Evolutionary conservation across 1,140 invertebrate genomes (phyloP).

Genomic region (Penaeus japonicus): DNA sequence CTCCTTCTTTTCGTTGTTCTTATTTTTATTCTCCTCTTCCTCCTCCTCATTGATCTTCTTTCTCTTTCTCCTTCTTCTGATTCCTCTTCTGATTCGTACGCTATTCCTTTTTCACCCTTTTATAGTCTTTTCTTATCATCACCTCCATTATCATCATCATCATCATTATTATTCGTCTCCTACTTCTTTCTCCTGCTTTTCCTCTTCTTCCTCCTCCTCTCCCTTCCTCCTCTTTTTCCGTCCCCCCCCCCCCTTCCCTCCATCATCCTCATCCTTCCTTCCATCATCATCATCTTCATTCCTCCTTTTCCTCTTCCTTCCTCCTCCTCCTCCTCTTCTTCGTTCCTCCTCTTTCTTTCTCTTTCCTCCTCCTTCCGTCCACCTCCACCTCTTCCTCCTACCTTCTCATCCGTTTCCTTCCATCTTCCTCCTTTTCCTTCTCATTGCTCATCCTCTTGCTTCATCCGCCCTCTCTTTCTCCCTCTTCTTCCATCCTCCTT

Average conservation of each 20-base stretch:
- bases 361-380: too few species aligned
- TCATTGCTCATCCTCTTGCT: too few species aligned
- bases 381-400: too few species aligned
- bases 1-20: too few species aligned
- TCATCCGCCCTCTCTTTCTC: too few species aligned
- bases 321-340: too few species aligned
- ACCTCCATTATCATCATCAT: not conserved
- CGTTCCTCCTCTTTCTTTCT: too few species aligned
- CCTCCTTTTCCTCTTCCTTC: not conserved
- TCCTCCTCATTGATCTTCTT: not conserved
- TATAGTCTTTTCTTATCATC: too few species aligned
- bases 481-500: too few species aligned
- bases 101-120: not conserved
- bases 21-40: not conserved
- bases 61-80: not conserved
- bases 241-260: not conserved
- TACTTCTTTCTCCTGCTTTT: not conserved
- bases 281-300: not conserved
- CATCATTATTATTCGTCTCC: not conserved
- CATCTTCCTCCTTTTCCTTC: too few species aligned
- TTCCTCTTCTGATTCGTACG: not conserved
- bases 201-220: slow-evolving; percentile 18
- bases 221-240: not conserved
- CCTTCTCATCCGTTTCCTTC: too few species aligned
- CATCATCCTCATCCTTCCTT: not conserved